Base-by-base conservation (phyloP, 2,888 invertebrate genomes). In the Caradrina clavipalpis region DNA sequence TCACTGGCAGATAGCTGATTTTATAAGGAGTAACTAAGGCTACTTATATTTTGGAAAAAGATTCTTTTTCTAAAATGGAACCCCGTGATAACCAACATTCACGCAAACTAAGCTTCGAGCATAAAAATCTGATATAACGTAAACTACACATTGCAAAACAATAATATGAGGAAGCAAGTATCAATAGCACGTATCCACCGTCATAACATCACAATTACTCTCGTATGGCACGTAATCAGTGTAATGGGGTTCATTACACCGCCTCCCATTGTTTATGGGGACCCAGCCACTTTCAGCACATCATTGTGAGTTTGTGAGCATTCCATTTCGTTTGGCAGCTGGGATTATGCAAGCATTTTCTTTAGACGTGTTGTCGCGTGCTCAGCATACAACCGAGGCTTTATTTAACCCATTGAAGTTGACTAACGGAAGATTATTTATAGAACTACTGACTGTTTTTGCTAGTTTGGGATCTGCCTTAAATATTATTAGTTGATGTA, bases 191-290 rank as follows among this genome's bases (percentile, higher is more conserved):
- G 59, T 80, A n/a, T 21, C 51, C 51, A 72, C 45, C 42, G 56
- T 70, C 58, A 56, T 81, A 76, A 77, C 54, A 64, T 58, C 39
- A 65, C 51, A 31, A 77, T 76, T 81, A 61, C 64, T 62, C 65
- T 65, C 61, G 65, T 56, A 81, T 42, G 63, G 56, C 58, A 63
- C 59, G 63, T 78, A 78, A 78, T 78, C 65, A 67, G 62, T 56
- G 60, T 78, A 71, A 78, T 78, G 66, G 81, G 63, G 73, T 81
- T 81, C 82, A 78, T 78, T 78, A 78, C 73, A 81, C 73, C 49
- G 42, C 26, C 47, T 26, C 63, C 73, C 55, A 78, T 78, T 78
- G 78, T 78, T 78, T 72, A 78, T 78, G 66, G 82, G 39, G 62
- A 62, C 35, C 47, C 50, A 57, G 60, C 55, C 73, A 81, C 82